Evolutionary conservation across 2,888 invertebrate genomes (phyloP).

Genomic region (Linyphia triangularis): DNA sequence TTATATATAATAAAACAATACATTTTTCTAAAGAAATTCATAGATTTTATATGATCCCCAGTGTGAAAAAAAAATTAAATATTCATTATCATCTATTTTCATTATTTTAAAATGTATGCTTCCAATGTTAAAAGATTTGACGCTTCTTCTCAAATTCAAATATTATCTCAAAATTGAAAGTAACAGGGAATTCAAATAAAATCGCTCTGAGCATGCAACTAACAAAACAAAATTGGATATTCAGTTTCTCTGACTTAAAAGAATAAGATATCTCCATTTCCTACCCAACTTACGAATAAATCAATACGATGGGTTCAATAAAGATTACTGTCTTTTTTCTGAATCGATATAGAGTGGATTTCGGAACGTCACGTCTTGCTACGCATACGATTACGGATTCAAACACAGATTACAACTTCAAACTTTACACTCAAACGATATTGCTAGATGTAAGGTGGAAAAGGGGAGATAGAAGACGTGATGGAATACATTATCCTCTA

Average conservation of each 20-base stretch:
- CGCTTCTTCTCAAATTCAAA: too few species aligned
- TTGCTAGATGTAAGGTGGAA: not conserved
- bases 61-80: too few species aligned
- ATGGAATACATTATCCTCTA: constrained; percentile 29
- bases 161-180: too few species aligned
- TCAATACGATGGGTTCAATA: constrained; percentile 7
- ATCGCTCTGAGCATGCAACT: too few species aligned
- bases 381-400: not conserved
- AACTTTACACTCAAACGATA: constrained; percentile 9
- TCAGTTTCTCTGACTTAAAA: not conserved
- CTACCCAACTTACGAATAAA: not conserved
- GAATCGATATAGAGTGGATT: constrained; percentile 19
- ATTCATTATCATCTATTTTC: too few species aligned
- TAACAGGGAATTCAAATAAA: too few species aligned
- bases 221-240: not conserved
- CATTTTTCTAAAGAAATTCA: too few species aligned
- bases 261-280: not conserved
- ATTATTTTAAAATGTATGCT: too few species aligned
- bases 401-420: constrained; percentile 40
- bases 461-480: not conserved
- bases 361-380: not conserved
- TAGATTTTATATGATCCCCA: too few species aligned
- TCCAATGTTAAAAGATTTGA: too few species aligned
- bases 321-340: not conserved
- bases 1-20: too few species aligned